Conservation (phyloP, 2,113 vertebrate species). For the Struthidea cinerea region DNA sequence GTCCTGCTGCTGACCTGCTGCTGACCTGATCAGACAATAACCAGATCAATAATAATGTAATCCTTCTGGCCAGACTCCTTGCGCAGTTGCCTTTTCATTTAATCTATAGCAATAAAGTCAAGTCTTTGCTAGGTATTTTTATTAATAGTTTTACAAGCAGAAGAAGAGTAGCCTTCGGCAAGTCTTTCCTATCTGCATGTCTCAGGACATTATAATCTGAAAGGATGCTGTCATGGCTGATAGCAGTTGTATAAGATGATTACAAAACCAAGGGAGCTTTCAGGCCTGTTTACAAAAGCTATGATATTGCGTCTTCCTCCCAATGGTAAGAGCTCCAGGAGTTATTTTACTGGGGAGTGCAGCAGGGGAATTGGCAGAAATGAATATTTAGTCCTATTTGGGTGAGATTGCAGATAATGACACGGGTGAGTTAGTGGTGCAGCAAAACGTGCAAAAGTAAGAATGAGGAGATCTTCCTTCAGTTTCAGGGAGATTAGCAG, state of each 20-base stretch:
- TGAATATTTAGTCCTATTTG: neutral
- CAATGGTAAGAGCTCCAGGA: neutral
- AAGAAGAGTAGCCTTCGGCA: conserved; percentile 19
- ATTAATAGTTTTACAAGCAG: conserved; percentile 52
- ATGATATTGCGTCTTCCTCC: neutral
- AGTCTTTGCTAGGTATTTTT: conserved; percentile 14
- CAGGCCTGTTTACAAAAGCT: neutral
- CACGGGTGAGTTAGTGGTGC: neutral
- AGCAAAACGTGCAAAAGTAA: neutral
- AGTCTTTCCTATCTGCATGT: conserved; percentile 23
- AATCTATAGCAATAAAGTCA: neutral
- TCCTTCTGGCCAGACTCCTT: neutral
- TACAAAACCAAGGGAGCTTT: conserved; percentile 15
- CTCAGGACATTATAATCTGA: conserved; percentile 5
- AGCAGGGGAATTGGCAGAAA: neutral
- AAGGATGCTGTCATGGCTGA: conserved; percentile 38
- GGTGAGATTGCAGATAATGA: neutral
- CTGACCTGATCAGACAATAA: neutral
- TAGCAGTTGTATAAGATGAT: neutral
- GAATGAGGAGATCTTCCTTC: neutral
- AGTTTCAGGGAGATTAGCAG: neutral
- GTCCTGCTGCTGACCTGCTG: neutral
- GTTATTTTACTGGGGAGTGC: neutral
- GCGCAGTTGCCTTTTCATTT: conserved; percentile 14
- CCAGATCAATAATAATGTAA: conserved; percentile 4